Conservation (phyloP, 1,140 invertebrate species). For the Oncopodura yosiiana region DNA sequence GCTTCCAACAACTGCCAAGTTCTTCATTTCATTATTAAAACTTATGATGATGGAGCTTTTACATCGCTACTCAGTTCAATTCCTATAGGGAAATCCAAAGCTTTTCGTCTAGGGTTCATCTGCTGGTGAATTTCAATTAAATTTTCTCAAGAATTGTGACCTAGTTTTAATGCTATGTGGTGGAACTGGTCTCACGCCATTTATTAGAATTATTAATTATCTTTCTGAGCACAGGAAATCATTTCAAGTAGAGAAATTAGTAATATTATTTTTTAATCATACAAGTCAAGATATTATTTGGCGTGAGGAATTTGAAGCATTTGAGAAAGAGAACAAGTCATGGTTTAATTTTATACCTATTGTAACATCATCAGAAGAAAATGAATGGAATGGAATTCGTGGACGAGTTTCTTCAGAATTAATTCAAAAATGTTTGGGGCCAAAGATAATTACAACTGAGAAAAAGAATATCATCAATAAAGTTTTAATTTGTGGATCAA, state of each 20-base stretch:
- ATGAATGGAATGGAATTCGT: slow-evolving; percentile 1
- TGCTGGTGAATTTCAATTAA: slow-evolving; percentile 5
- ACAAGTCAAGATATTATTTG: background rate
- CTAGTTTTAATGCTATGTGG: slow-evolving; percentile 5
- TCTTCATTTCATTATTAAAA: slow-evolving; percentile 16
- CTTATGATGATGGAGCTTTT: slow-evolving; percentile 18
- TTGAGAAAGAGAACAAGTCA: background rate
- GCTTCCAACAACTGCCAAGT: background rate
- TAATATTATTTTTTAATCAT: background rate
- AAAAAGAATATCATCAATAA: no score
- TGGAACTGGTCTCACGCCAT: slow-evolving; percentile 21
- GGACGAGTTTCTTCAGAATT: no score
- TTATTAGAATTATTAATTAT: slow-evolving; percentile 13
- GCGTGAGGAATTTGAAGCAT: background rate
- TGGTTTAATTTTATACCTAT: slow-evolving; percentile 7
- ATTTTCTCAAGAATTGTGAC: background rate
- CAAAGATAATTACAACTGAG: no score
- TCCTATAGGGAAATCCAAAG: background rate
- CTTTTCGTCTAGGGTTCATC: background rate
- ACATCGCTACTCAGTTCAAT: background rate
- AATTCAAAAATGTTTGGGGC: no score
- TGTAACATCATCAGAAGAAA: background rate
- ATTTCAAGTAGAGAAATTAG: background rate
- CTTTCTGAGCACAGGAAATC: slow-evolving; percentile 3
- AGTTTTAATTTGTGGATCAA: no score